A percentile compares a stretch with the other conserved stretches of the same genome.
phyloP scores from a whole-genome alignment of 1,140 invertebrate genomes.

The Thereuonema tuberculata region DNA sequence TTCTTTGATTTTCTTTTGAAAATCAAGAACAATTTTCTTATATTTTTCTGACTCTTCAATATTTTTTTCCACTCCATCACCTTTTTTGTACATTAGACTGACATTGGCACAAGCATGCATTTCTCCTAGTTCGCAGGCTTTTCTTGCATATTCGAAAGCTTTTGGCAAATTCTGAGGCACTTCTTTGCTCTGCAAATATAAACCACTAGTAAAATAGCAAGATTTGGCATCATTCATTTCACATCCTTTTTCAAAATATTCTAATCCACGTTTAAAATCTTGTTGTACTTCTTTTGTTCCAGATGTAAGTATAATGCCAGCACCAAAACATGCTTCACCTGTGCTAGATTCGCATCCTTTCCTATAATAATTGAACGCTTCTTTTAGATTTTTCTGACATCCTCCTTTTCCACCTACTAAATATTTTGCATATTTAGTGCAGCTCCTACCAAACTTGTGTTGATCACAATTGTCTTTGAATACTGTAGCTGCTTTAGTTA shows the following conservation, averaged over 20 bases:
- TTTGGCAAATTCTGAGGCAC: conserved; percentile 54
- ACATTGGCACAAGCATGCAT: conserved; percentile 74
- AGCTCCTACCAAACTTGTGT: conserved; percentile 62
- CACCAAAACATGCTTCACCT: conserved; percentile 52
- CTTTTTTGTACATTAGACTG: conserved; percentile 56
- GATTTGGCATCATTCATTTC: conserved; percentile 45
- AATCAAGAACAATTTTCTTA: too few relatives aligned
- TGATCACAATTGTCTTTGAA: conserved; percentile 76
- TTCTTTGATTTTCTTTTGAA: too few relatives aligned
- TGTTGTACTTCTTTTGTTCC: conserved; percentile 18
- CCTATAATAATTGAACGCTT: conserved; percentile 53
- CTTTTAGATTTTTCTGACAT: conserved; percentile 22
- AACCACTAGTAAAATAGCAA: conserved; percentile 63
- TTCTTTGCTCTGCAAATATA: conserved; percentile 55
- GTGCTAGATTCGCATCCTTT: conserved; percentile 60
- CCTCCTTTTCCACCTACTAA: conserved; percentile 29
- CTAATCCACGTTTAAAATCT: conserved; percentile 38
- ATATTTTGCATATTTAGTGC: conserved; percentile 67
- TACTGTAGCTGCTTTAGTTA: conserved; percentile 55
- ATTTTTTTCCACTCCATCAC: conserved; percentile 52
- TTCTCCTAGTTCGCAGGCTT: conserved; percentile 63
- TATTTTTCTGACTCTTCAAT: conserved; percentile 51
- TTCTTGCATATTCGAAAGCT: conserved; percentile 56
- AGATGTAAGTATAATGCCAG: conserved; percentile 48
- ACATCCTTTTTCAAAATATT: conserved; percentile 55